These are phyloP conservation scores for Barbus barbus DNA, from an alignment of 2,113 vertebrate genomes.

Conservation along the genomic window DNA sequence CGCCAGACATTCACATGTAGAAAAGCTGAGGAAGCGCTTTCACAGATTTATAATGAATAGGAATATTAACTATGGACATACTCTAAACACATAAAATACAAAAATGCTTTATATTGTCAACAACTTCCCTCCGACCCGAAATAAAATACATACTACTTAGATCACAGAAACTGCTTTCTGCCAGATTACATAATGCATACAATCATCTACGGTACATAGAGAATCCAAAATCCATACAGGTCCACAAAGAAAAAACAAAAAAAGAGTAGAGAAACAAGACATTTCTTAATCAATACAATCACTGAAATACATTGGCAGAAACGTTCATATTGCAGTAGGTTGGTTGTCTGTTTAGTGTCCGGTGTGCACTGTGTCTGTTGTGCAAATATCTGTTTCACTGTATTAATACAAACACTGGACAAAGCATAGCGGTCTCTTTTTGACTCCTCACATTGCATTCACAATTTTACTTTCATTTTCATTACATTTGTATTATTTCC, in stretches of 20 bases:
- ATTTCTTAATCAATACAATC: conserved; percentile 71
- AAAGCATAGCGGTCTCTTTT: not conserved
- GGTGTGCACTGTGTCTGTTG: conserved; percentile 51
- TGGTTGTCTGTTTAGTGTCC: conserved; percentile 69
- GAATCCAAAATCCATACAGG: conserved; percentile 56
- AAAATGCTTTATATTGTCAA: conserved; percentile 66
- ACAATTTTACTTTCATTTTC: not conserved
- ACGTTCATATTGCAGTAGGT: conserved; percentile 69
- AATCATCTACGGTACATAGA: conserved; percentile 65
- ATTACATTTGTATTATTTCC: not conserved
- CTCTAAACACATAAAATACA: conserved; percentile 63
- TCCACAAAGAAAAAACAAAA: conserved; percentile 49
- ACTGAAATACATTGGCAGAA: conserved; percentile 64
- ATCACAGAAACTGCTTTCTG: conserved; percentile 66
- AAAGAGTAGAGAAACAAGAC: conserved; percentile 23
- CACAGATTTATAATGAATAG: conserved; percentile 63
- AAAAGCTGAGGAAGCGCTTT: conserved; percentile 65
- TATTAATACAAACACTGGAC: conserved; percentile 28
- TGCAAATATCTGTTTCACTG: conserved; percentile 50
- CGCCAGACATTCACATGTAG: conserved; percentile 71
- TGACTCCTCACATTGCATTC: not conserved
- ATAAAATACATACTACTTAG: conserved; percentile 63
- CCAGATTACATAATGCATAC: conserved; percentile 67
- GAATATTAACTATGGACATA: conserved; percentile 64
- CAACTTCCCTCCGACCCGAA: conserved; percentile 43